Conservation (phyloP, 2,888 invertebrate species). For the Lasiommata megera region DNA sequence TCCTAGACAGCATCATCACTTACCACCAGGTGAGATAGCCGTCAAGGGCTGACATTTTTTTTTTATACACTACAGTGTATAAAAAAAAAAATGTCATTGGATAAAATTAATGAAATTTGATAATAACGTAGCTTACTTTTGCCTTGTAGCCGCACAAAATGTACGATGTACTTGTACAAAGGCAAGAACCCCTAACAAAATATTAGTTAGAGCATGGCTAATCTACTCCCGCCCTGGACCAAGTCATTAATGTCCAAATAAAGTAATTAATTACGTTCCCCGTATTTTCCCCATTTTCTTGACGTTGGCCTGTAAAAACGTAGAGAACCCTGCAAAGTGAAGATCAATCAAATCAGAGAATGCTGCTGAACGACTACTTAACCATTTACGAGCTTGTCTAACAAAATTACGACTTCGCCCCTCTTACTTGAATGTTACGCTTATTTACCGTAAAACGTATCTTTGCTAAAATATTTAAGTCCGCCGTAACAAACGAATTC, state of each 20-base stretch:
- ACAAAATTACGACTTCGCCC: slow-evolving; percentile 38
- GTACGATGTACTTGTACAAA: slow-evolving; percentile 23
- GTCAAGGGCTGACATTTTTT: no score
- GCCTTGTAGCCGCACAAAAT: slow-evolving; percentile 34
- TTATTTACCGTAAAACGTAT: slow-evolving; percentile 24
- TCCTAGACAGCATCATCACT: no score
- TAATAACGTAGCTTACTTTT: not conserved
- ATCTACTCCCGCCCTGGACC: slow-evolving; percentile 71
- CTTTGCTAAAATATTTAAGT: slow-evolving; percentile 21
- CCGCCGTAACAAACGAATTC: slow-evolving; percentile 2
- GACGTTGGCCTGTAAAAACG: slow-evolving; percentile 69
- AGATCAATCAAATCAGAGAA: slow-evolving; percentile 77
- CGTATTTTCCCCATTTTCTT: slow-evolving; percentile 71
- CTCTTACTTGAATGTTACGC: slow-evolving; percentile 32
- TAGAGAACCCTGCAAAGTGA: slow-evolving; percentile 54
- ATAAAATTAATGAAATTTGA: no score
- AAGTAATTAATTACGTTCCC: slow-evolving; percentile 77
- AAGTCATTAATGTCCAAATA: slow-evolving; percentile 79
- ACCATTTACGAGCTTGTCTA: slow-evolving; percentile 65
- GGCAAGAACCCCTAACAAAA: slow-evolving; percentile 17
- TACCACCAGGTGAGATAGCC: no score
- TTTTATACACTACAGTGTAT: no score
- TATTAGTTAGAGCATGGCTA: slow-evolving; percentile 46
- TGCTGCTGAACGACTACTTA: slow-evolving; percentile 59
- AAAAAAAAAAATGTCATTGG: no score